phyloP scores from a whole-genome alignment of 2,888 invertebrate species.

The Odontocerum albicorne region DNA sequence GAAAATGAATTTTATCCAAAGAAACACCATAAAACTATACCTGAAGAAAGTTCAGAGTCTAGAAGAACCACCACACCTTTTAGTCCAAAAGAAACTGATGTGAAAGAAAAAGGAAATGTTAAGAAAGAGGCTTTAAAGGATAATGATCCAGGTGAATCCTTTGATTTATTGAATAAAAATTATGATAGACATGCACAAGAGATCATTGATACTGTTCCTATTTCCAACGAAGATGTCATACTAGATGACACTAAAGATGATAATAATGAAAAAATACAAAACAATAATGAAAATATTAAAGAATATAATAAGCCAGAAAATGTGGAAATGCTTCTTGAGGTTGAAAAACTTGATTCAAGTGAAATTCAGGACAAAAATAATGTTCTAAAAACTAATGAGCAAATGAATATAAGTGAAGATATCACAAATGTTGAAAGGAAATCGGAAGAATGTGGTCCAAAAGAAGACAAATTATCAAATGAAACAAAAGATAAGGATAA shows the following conservation, averaged over 20 bases:
- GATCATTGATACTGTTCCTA: not conserved
- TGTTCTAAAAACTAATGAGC: not conserved
- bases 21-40: not conserved
- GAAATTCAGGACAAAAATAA: not conserved
- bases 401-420: not conserved
- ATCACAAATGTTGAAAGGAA: too few species aligned
- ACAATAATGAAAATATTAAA: not conserved
- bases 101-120: not conserved
- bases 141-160: not conserved
- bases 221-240: not conserved
- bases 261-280: not conserved
- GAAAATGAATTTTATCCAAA: too few species aligned
- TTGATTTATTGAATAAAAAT: not conserved
- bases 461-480: conserved; percentile 1
- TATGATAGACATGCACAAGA: not conserved
- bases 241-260: not conserved
- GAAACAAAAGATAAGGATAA: not conserved
- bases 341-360: too few species aligned
- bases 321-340: too few species aligned
- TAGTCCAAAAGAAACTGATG: not conserved
- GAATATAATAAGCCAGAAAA: too few species aligned
- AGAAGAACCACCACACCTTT: too few species aligned
- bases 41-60: too few species aligned
- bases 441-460: not conserved
- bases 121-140: not conserved